Evolutionary conservation across 2,888 invertebrate genomes (phyloP).

Genomic region (Dicranocentrus wangi): DNA sequence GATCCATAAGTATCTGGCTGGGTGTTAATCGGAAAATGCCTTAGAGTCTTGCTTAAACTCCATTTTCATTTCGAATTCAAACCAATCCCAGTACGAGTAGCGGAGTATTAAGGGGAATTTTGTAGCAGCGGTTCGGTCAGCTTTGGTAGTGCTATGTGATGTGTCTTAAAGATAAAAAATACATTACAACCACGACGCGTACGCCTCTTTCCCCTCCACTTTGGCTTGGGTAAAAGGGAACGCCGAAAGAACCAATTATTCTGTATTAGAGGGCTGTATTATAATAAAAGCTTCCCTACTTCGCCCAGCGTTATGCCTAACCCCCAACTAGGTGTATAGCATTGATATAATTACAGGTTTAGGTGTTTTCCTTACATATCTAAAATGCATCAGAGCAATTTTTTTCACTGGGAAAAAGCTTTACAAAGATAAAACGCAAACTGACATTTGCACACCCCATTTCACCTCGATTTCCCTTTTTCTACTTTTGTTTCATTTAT

Average conservation of each 20-base stretch:
- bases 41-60: no score
- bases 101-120: no score
- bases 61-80: no score
- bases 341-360: background rate
- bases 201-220: background rate
- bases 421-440: constrained; percentile 13
- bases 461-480: constrained; percentile 34
- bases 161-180: background rate
- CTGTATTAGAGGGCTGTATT: background rate
- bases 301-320: no score
- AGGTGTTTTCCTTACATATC: no score
- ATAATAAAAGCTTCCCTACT: background rate
- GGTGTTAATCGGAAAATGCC: no score
- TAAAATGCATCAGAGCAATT: constrained; percentile 5
- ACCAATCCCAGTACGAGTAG: no score
- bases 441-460: constrained; percentile 49
- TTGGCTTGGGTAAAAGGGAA: background rate
- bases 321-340: background rate
- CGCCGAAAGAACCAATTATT: background rate
- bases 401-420: background rate
- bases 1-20: no score
- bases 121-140: no score
- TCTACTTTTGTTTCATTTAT: constrained; percentile 37
- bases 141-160: no score
- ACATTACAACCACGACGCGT: background rate